Evolutionary conservation across 1,140 invertebrate genomes (phyloP).

Genomic region (Atta cephalotes): DNA sequence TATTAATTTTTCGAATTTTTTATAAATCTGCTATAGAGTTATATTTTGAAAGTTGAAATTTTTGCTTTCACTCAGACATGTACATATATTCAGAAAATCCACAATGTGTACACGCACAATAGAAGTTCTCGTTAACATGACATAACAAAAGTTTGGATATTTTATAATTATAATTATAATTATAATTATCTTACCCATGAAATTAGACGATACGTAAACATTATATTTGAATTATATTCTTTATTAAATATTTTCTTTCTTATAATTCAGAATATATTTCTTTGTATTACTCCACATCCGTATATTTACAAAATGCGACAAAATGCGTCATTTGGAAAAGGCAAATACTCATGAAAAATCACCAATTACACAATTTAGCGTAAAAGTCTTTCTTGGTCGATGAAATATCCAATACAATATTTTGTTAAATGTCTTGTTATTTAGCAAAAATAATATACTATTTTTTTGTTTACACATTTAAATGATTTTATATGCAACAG

Average conservation of each 20-base stretch:
- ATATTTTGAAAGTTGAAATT: not conserved
- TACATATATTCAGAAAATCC: too few relatives aligned
- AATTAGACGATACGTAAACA: constrained; percentile 48
- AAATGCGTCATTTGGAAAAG: not conserved
- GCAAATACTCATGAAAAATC: not conserved
- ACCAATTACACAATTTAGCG: too few relatives aligned
- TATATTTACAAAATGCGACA: not conserved
- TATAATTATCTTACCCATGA: constrained; percentile 65
- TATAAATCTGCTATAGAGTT: not conserved
- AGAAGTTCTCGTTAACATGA: not conserved
- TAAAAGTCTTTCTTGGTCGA: too few relatives aligned
- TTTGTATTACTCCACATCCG: not conserved
- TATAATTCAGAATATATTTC: not conserved
- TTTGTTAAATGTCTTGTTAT: not conserved
- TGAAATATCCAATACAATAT: not conserved
- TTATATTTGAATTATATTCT: constrained; percentile 10
- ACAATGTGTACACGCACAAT: not conserved
- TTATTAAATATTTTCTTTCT: not conserved
- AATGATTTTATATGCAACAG: not conserved
- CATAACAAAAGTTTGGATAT: not conserved
- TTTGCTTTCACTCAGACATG: too few relatives aligned
- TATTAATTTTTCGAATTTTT: not conserved
- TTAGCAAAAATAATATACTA: not conserved
- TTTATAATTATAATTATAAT: not conserved
- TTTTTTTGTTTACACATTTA: not conserved